Evolutionary conservation across 2,888 invertebrate genomes (phyloP).

Genomic region (Pristionchus maxplancki): DNA sequence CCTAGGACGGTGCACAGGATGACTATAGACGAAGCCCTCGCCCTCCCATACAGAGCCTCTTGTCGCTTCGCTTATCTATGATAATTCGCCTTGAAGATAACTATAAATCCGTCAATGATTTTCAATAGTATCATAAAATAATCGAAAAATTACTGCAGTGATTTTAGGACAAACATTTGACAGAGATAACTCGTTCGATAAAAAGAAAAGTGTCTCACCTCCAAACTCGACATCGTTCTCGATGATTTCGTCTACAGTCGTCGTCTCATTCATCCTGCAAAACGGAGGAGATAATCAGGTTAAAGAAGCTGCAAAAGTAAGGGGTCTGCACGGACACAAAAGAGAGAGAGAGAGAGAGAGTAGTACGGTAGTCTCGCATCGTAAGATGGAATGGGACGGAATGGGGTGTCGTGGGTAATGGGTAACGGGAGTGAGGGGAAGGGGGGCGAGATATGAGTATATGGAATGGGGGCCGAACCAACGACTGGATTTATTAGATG

Average conservation of each 20-base stretch:
- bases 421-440: not conserved
- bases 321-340: not conserved
- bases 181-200: not conserved
- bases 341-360: not conserved
- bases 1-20: not conserved
- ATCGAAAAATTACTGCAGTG: no score
- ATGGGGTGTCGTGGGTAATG: not conserved
- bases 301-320: not conserved
- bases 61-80: no score
- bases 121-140: no score
- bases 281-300: not conserved
- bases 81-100: no score
- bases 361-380: not conserved
- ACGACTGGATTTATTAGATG: not conserved
- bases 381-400: not conserved
- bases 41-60: no score
- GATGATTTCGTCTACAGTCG: not conserved
- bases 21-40: not conserved
- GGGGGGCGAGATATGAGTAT: not conserved
- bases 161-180: no score
- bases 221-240: not conserved
- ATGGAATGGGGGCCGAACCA: constrained; percentile 13
- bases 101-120: no score
- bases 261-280: constrained; percentile 22
- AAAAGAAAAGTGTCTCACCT: not conserved